Percentiles rank a stretch among this genome's conserved stretches.
phyloP scores from a whole-genome alignment of 2,113 vertebrate genomes.

The Bos indicus region DNA sequence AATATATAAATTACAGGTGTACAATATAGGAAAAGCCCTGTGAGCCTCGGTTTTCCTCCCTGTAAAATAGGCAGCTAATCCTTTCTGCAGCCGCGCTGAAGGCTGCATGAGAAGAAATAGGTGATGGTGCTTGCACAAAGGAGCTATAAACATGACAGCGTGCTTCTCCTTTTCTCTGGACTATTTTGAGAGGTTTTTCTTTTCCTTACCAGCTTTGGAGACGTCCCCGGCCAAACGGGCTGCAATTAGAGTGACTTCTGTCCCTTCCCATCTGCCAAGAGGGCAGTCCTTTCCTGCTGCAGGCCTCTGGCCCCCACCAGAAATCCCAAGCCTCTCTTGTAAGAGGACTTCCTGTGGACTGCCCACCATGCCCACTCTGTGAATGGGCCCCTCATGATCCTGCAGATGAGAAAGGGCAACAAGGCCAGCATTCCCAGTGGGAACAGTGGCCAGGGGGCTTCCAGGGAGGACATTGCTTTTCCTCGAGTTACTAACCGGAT shows the following conservation, averaged over 20 bases:
- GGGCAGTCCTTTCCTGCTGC: neutral
- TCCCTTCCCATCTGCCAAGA: neutral
- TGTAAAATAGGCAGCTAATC: neutral
- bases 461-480: neutral
- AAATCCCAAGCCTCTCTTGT: too few relatives aligned
- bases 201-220: neutral
- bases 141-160: too few relatives aligned
- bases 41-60: neutral
- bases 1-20: neutral
- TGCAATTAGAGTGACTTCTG: neutral
- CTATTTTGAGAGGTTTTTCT: slow-evolving; percentile 13
- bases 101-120: neutral
- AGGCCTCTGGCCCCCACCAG: neutral
- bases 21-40: neutral
- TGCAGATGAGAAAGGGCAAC: neutral
- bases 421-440: too few relatives aligned
- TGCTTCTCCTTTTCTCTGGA: neutral
- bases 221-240: neutral
- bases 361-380: fast-evolving
- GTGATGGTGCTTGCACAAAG: neutral
- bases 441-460: neutral
- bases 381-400: neutral
- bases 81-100: neutral
- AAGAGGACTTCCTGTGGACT: neutral
- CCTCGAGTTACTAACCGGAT: neutral